Conservation (phyloP, 1,140 invertebrate genomes). For the Zaprionus africanus region DNA sequence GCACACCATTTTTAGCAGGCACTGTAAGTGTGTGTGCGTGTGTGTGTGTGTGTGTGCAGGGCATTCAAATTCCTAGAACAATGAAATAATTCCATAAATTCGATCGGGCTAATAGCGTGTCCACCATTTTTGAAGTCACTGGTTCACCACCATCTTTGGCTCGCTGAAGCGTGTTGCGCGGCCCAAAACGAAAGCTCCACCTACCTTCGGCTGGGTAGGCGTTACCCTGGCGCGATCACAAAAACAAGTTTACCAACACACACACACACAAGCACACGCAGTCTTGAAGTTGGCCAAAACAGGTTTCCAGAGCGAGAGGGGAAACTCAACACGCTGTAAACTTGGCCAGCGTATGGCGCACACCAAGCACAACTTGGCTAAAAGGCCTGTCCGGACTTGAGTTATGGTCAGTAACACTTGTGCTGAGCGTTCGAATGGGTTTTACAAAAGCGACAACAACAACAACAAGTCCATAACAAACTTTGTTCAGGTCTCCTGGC, state of each 20-base stretch:
- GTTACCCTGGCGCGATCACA: constrained; percentile 60
- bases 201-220: constrained; percentile 60
- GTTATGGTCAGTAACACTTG: constrained; percentile 79
- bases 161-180: constrained; percentile 6
- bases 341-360: constrained; percentile 51
- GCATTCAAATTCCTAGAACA: constrained; percentile 82
- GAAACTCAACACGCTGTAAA: constrained; percentile 65
- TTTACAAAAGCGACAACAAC: constrained; percentile 53
- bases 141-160: constrained; percentile 68
- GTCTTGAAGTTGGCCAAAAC: constrained; percentile 56
- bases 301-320: constrained; percentile 50
- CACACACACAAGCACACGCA: not conserved
- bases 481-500: not conserved
- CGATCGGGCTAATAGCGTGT: constrained; percentile 69
- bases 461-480: constrained; percentile 2
- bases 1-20: constrained; percentile 56
- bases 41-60: constrained; percentile 18
- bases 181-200: constrained; percentile 66
- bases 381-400: constrained; percentile 65
- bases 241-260: constrained; percentile 63
- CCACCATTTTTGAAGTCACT: constrained; percentile 65
- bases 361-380: constrained; percentile 58
- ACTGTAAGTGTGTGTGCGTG: constrained; percentile 1
- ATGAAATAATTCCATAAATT: constrained; percentile 83
- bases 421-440: constrained; percentile 68